Evolutionary conservation across 1,140 invertebrate genomes (phyloP), one percentile per base, ranked within the genome.

Genomic region (Drosophila teissieri): DNA sequence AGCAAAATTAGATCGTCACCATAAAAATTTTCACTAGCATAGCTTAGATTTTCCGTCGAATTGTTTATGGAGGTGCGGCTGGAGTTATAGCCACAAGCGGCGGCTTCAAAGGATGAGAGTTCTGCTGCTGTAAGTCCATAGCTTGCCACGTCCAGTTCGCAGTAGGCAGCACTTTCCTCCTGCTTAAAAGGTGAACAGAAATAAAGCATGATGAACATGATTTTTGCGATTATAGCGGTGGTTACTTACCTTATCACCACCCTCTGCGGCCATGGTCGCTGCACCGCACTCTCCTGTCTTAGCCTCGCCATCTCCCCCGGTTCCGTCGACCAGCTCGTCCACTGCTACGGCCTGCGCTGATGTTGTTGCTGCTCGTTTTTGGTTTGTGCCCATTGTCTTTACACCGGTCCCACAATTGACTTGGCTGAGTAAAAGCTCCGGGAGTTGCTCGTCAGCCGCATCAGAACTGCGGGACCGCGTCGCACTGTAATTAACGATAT

Each of bases 41-140:
- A 91, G 56, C 89, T 91, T 15, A 92, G 77, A 49, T 92, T 92
- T 60, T 91, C 91, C 12, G 91, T 91, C 46, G 90, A 91, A 58
- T 91, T 91, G 56, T 91, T 91, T 34, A 91, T 78, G 31, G 88
- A 91, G n/a, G 88, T 91, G 49, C 88, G 88, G 77, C 83, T 91
- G 15, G 88, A 91, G 55, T 78, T 84, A 8, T 81, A 68, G 27
- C 75, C 79, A 15, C 80, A 80, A 36, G 65, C 51, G 22, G 73
- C 64, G 10, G 73, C 84, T 24, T 88, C 86, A 57, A 79, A 76
- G 24, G 86, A 76, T 49, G 86, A 73, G 6, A 86, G 63, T 36
- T 68, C 82, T 17, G 72, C 77, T 61, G 79, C 79, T 17, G 75
- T 51, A 7, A 52, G 42, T n/a, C 45, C 54, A 44, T 42, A 63